A percentile compares a stretch with the other conserved stretches of the same genome.
Evolutionary conservation across 92 coral and sea anemone genomes (phyloP).

Genomic region (Chrysogorgia sp.): DNA sequence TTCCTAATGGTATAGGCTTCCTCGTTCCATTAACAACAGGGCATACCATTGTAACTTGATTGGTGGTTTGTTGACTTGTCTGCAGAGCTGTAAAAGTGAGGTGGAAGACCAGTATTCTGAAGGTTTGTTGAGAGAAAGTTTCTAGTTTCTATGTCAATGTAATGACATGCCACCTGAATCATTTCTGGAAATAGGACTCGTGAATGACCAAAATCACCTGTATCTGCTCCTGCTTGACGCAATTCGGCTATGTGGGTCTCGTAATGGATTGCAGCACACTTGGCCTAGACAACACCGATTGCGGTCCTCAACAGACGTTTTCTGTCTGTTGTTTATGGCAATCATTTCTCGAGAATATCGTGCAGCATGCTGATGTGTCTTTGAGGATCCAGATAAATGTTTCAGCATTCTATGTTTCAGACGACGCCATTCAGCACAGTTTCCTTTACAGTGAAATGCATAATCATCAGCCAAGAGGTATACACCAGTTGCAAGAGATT

Average conservation of each 20-base stretch:
- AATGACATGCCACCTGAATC: not conserved
- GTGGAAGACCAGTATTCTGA: not conserved
- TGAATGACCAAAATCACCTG: slow-evolving; percentile 29
- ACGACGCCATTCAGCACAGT: slow-evolving; percentile 6
- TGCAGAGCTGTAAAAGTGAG: not conserved
- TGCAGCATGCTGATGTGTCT: slow-evolving; percentile 10
- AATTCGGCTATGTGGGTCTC: slow-evolving; percentile 9
- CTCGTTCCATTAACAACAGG: slow-evolving; percentile 16
- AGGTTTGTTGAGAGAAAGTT: not conserved
- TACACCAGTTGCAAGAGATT: slow-evolving; percentile 3
- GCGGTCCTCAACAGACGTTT: slow-evolving; percentile 22
- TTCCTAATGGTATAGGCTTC: not conserved
- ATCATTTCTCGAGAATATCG: not conserved
- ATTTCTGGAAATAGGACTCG: slow-evolving; percentile 9
- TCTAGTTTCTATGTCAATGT: not conserved
- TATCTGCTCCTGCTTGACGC: slow-evolving; percentile 4
- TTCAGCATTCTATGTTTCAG: slow-evolving; percentile 4
- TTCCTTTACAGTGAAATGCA: slow-evolving; percentile 1
- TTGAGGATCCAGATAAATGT: slow-evolving; percentile 14
- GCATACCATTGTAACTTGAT: slow-evolving; percentile 4
- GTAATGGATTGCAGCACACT: slow-evolving; percentile 15
- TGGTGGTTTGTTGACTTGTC: slow-evolving; percentile 36
- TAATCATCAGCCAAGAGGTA: not conserved
- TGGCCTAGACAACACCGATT: slow-evolving; percentile 11
- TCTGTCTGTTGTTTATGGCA: slow-evolving; percentile 29